These are phyloP conservation scores for Cyprinodon diabolis DNA, from an alignment of 2,797 vertebrate species.

Conservation along the genomic window DNA sequence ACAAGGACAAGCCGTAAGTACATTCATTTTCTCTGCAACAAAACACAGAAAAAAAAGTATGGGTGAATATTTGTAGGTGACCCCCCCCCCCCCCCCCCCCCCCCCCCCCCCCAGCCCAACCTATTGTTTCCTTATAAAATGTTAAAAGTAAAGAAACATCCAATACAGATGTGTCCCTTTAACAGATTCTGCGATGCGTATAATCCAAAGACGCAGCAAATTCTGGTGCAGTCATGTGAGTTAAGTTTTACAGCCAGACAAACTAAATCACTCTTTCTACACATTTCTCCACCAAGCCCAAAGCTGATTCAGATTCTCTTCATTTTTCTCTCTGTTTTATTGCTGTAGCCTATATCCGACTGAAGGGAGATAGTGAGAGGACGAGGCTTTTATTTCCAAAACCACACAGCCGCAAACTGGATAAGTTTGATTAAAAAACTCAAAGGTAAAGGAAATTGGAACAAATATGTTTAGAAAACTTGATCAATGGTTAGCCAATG, in stretches of 20 bases:
- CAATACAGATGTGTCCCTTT: slow-evolving; percentile 25
- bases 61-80: background rate
- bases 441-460: background rate
- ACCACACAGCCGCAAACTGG: background rate
- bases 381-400: background rate
- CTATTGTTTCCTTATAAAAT: background rate
- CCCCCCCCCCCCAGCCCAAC: background rate
- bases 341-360: background rate
- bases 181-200: slow-evolving; percentile 13
- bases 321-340: background rate
- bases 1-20: slow-evolving; percentile 8
- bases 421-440: background rate
- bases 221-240: slow-evolving; percentile 6
- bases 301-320: background rate
- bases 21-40: background rate
- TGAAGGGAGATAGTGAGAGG: background rate
- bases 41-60: background rate
- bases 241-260: background rate
- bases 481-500: background rate
- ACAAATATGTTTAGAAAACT: background rate
- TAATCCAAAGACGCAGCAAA: background rate
- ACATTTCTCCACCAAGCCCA: slow-evolving; percentile 9
- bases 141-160: background rate
- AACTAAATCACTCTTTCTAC: slow-evolving; percentile 33
- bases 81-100: background rate